Percentiles rank a stretch among this genome's conserved stretches.
These are phyloP conservation scores for Zeus faber DNA, from an alignment of 2,113 vertebrate genomes.

Conservation along the genomic window DNA sequence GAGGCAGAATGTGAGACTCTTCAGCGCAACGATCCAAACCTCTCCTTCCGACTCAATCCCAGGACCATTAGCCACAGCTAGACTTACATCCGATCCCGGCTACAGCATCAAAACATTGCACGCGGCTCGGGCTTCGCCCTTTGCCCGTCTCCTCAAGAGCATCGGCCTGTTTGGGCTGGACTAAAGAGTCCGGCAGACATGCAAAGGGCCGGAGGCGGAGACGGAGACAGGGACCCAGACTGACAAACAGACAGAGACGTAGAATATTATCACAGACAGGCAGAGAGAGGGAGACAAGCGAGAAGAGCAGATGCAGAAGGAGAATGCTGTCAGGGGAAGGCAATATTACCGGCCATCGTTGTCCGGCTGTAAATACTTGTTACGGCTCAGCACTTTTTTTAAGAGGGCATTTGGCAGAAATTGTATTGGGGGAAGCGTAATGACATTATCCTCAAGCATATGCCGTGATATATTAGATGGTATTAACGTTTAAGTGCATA, in stretches of 20 bases:
- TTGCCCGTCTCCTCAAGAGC: constrained; percentile 54
- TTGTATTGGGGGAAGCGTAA: constrained; percentile 31
- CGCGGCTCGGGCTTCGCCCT: constrained; percentile 53
- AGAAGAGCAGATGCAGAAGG: constrained; percentile 1
- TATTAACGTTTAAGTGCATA: constrained; percentile 19
- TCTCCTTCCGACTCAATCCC: neutral
- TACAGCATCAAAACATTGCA: constrained; percentile 30
- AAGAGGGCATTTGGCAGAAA: constrained; percentile 23
- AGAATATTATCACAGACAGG: neutral
- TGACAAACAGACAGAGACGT: neutral
- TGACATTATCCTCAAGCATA: constrained; percentile 40
- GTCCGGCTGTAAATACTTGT: constrained; percentile 33
- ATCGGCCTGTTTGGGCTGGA: constrained; percentile 23
- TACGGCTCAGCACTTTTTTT: constrained; percentile 26
- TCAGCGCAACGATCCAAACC: constrained; percentile 36
- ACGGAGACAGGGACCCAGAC: neutral
- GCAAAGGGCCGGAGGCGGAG: too few relatives aligned
- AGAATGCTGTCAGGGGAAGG: constrained; percentile 21
- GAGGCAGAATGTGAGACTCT: constrained; percentile 68
- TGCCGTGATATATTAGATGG: constrained; percentile 32
- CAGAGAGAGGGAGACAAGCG: constrained; percentile 5
- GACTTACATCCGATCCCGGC: constrained; percentile 53
- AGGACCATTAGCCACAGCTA: constrained; percentile 44
- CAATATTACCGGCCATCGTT: constrained; percentile 25
- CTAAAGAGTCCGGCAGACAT: neutral